Evolutionary conservation across 2,888 invertebrate species (phyloP).

Genomic region (Aphodius sticticus): DNA sequence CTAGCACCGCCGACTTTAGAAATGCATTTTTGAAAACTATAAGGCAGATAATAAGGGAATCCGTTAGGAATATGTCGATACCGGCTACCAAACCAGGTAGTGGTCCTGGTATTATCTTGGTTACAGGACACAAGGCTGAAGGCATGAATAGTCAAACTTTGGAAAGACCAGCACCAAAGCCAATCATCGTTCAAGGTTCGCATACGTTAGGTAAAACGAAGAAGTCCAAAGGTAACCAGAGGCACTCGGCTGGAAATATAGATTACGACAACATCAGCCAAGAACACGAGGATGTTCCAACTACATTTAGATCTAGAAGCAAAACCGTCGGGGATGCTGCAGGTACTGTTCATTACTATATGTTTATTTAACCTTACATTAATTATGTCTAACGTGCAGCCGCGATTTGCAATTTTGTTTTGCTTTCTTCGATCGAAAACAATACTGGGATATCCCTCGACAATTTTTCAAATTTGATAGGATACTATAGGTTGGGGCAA

Average conservation of each 20-base stretch:
- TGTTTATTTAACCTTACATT: too few species aligned
- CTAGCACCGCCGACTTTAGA: conserved; percentile 92
- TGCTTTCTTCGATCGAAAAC: background rate
- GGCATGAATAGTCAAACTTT: conserved; percentile 65
- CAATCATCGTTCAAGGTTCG: conserved; percentile 72
- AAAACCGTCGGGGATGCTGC: conserved; percentile 89
- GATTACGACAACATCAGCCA: conserved; percentile 84
- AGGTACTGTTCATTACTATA: conserved; percentile 66
- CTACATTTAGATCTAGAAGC: conserved; percentile 81
- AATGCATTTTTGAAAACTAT: conserved; percentile 97
- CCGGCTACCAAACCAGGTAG: conserved; percentile 76
- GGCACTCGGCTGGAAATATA: conserved; percentile 85
- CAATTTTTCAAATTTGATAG: background rate
- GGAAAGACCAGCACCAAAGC: conserved; percentile 63
- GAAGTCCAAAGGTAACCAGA: conserved; percentile 76
- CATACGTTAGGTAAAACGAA: conserved; percentile 87
- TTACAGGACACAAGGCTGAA: conserved; percentile 57
- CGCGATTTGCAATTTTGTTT: too few species aligned
- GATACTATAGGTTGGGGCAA: too few species aligned
- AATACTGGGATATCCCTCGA: background rate
- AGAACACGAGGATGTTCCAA: conserved; percentile 72
- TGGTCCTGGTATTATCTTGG: conserved; percentile 60
- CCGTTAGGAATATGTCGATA: conserved; percentile 96
- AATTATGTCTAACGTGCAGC: too few species aligned
- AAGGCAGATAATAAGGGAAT: conserved; percentile 95